Base-by-base conservation (phyloP, 2,113 vertebrate species). In the Dipodomys ordii region DNA sequence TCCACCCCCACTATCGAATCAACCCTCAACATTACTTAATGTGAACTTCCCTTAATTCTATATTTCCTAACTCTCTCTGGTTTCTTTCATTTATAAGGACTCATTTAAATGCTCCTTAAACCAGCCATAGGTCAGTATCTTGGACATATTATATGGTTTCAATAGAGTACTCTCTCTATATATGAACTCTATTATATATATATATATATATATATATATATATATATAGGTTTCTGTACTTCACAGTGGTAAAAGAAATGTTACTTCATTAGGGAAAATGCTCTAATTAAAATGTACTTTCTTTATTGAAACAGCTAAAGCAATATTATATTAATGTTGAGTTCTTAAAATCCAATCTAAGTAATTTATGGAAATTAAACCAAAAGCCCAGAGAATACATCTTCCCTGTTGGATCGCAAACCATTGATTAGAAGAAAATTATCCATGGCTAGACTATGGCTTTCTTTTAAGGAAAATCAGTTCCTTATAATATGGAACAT, bases 221-320 rank as follows among this genome's bases (percentile, higher is more conserved):
- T 19, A 62, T 19, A 62, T 19, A 62, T 19, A 62, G 1, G 23
- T 92, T 20, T 53, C 2, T 78, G 28, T 57, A 18, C 28, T 74
- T 64, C 1, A 1, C 23, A 13, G 22, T 83, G 5, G 15, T 8
- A 86, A 67, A 88, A 60, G 32, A 39, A 81, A 65, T 4, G 0
- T 60, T 27, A 57, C 53, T 18, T 92, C 15, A 80, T 67, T 92
- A 53, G 62, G 78, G 77, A 78, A 67, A 72, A 16, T 79, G 2
- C 0, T 87, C 25, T 82, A 13, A 84, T 67, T 30, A 32, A 60
- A 53, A 3, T 68, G 0, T 39, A 80, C 12, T 93, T 82, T 73
- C 53, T 82, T 93, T 85, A 12, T 74, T 92, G n/a, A 87, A 73
- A 65, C 71, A 91, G 39, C 6, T 19, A 71, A 73, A 83, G 27